These are phyloP conservation scores for Pocota personata DNA, from an alignment of 2,888 invertebrate genomes.

Conservation along the genomic window DNA sequence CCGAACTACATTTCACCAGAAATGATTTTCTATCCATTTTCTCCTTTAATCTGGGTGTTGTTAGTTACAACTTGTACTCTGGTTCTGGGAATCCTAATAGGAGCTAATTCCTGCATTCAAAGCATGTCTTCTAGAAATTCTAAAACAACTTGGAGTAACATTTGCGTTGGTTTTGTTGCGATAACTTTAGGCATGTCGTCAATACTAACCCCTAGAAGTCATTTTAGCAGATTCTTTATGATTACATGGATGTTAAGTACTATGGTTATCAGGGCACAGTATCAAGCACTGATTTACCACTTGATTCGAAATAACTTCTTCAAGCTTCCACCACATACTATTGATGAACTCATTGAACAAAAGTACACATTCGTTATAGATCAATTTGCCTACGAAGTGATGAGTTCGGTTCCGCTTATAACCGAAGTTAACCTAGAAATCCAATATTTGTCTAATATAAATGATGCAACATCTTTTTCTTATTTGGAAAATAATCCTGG, in stretches of 20 bases:
- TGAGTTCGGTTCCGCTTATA: conserved; percentile 62
- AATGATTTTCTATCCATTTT: conserved; percentile 68
- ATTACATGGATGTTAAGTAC: conserved; percentile 75
- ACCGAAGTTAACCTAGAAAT: conserved; percentile 17
- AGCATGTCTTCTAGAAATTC: background rate
- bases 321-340: conserved; percentile 71
- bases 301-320: conserved; percentile 75
- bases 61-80: conserved; percentile 38
- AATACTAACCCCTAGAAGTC: conserved; percentile 24
- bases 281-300: conserved; percentile 75
- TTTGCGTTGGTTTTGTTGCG: conserved; percentile 14
- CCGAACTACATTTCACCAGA: conserved; percentile 58
- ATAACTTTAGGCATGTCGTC: conserved; percentile 73
- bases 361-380: conserved; percentile 74
- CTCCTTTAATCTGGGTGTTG: conserved; percentile 63
- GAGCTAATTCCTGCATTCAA: background rate
- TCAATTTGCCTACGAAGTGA: conserved; percentile 59
- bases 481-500: conserved; percentile 58
- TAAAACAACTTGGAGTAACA: background rate
- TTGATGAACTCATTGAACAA: conserved; percentile 66
- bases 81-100: background rate
- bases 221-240: conserved; percentile 67
- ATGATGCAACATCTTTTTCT: conserved; percentile 59
- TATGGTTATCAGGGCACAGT: conserved; percentile 75
- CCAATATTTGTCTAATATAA: conserved; percentile 39